A percentile compares a stretch with the other conserved stretches of the same genome.
Conservation (phyloP, 1,140 invertebrate species). For the Drosophila ficusphila region DNA sequence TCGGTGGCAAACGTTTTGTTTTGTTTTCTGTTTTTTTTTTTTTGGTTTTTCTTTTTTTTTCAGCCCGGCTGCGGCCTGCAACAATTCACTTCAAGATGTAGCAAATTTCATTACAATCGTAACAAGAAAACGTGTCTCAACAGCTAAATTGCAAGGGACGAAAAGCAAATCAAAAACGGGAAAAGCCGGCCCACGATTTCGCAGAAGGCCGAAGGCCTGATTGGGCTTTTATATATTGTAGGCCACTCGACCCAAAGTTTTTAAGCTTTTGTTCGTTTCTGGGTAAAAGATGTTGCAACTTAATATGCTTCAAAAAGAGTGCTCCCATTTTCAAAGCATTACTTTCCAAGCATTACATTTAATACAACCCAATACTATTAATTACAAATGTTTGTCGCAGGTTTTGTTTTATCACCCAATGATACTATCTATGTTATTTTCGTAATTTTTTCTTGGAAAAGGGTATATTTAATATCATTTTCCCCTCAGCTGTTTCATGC, state of each 20-base stretch:
- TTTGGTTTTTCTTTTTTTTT: too few relatives aligned
- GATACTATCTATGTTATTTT: too few relatives aligned
- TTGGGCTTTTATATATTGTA: slow-evolving; percentile 34
- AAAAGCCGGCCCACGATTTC: slow-evolving; percentile 14
- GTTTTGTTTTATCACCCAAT: too few relatives aligned
- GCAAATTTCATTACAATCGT: slow-evolving; percentile 82
- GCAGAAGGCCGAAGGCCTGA: slow-evolving; percentile 54
- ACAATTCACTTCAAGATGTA: slow-evolving; percentile 79
- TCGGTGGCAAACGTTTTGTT: slow-evolving; percentile 31
- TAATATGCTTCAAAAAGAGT: too few relatives aligned
- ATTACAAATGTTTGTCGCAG: not conserved
- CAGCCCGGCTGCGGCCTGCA: slow-evolving; percentile 20
- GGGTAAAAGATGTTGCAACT: not conserved
- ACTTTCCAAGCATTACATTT: too few relatives aligned
- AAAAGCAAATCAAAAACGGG: slow-evolving; percentile 55
- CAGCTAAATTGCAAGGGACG: slow-evolving; percentile 72
- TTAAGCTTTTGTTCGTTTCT: not conserved
- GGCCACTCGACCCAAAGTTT: not conserved
- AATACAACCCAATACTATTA: slow-evolving; percentile 3
- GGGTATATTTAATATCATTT: slow-evolving; percentile 12
- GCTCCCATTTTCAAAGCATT: too few relatives aligned
- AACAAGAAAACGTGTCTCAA: slow-evolving; percentile 81
- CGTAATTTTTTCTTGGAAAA: not conserved
- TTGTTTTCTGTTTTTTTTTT: too few relatives aligned
- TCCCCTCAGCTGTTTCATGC: slow-evolving; percentile 17